Conservation (phyloP, 2,797 vertebrate species). For the Pangasius mekongensis region DNA sequence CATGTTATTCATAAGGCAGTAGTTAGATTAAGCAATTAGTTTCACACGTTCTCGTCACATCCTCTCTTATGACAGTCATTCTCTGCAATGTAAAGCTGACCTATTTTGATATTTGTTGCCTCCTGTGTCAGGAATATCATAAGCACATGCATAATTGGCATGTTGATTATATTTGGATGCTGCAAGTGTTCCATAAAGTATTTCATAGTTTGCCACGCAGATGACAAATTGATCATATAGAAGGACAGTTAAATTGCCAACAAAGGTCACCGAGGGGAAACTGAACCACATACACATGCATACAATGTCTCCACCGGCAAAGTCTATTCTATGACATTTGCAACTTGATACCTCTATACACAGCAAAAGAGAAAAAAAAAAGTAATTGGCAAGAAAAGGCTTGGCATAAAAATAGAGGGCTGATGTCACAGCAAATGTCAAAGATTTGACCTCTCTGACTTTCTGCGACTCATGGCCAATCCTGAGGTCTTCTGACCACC, state of each 20-base stretch:
- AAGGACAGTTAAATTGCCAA: slow-evolving; percentile 46
- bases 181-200: slow-evolving; percentile 57
- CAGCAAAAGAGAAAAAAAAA: slow-evolving; percentile 40
- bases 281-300: slow-evolving; percentile 28
- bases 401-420: slow-evolving; percentile 61
- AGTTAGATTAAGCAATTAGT: background rate
- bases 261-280: slow-evolving; percentile 43
- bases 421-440: slow-evolving; percentile 65
- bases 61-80: background rate
- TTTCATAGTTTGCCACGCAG: slow-evolving; percentile 61
- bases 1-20: background rate
- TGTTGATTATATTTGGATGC: slow-evolving; percentile 64
- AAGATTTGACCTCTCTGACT: slow-evolving; percentile 59
- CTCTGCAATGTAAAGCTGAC: background rate
- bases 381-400: slow-evolving; percentile 59
- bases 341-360: slow-evolving; percentile 62
- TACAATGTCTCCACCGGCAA: slow-evolving; percentile 54
- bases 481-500: slow-evolving; percentile 52
- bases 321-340: slow-evolving; percentile 62
- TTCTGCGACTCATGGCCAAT: slow-evolving; percentile 50
- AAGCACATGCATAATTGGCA: slow-evolving; percentile 62
- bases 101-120: background rate
- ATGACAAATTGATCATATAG: slow-evolving; percentile 58
- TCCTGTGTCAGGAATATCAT: slow-evolving; percentile 66
- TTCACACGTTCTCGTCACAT: background rate